Evolutionary conservation across 1,140 invertebrate species (phyloP), one percentile per base, ranked within the genome.

Genomic region (Eufriesea mexicana): DNA sequence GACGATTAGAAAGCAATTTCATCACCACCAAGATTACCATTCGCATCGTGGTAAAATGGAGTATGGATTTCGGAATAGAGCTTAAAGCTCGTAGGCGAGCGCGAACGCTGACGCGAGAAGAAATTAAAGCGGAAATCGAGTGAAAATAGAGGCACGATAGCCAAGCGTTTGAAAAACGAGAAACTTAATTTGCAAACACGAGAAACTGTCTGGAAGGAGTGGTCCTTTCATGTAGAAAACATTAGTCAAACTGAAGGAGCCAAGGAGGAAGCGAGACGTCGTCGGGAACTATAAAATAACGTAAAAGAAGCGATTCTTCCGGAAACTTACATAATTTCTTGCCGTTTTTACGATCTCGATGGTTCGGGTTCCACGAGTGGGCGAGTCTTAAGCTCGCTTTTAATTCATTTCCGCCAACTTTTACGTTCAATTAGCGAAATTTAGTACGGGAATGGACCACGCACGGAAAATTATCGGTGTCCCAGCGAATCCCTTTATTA

Each of bases 261-360:
- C 55, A 35, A 84, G 68, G 28, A 18, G 68, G 28, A 79, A 79
- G 76, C 73, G 80, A 62, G 81, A 84, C 84, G 79, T 76, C 75
- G 80, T 57, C 74, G 71, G 61, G 73, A 55, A 78, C 86, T 79
- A 80, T 81, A 75, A 87, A 88, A 77, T 79, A 79, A 76, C 61
- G 45, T 28, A 57, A 77, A 75, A 87, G 85, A 85, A 88, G 84
- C 54, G 68, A 84, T 82, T 84, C 70, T 55, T 35, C 47, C 45
- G 49, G 47, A 45, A 82, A 84, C 68, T 87, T 61, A 35, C 28
- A 81, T 35, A 78, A 85, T 88, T 83, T 85, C 79, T 75, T 57
- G 66, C 81, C 8, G 81, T 73, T 61, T 75, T 84, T 78, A 71
- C 86, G 59, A 78, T 61, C 54, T n/a, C 45, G 23, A 12, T 59